These are phyloP conservation scores for Machaerirhynchus nigripectus DNA, from an alignment of 2,113 vertebrate species.

Conservation along the genomic window DNA sequence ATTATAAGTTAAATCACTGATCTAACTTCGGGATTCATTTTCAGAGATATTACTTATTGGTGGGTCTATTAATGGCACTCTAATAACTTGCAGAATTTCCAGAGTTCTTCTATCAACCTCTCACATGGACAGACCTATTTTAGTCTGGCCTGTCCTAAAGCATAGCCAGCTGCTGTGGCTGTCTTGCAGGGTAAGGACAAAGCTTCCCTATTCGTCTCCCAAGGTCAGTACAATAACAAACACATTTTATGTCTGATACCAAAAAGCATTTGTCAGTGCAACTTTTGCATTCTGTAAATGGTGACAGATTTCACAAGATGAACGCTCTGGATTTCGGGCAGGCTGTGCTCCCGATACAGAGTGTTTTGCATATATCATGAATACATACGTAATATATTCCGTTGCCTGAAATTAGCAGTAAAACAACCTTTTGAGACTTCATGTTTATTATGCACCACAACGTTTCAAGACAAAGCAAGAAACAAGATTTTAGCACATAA, in stretches of 20 bases:
- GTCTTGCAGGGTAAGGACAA: slow-evolving; percentile 26
- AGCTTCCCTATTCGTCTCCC: slow-evolving; percentile 22
- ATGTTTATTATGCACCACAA: slow-evolving; percentile 1
- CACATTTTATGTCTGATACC: neutral
- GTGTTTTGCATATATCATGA: neutral
- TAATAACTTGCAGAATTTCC: neutral
- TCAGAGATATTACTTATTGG: neutral
- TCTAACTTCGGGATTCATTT: neutral
- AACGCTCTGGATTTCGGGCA: neutral
- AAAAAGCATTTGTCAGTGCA: slow-evolving; percentile 7
- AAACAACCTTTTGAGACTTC: neutral
- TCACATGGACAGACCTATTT: slow-evolving; percentile 40
- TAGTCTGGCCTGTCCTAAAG: slow-evolving; percentile 40
- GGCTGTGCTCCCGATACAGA: neutral
- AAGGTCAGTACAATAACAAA: slow-evolving; percentile 57
- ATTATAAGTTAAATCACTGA: neutral
- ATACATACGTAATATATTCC: neutral
- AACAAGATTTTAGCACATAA: slow-evolving; percentile 2
- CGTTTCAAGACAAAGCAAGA: slow-evolving; percentile 1
- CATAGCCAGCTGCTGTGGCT: slow-evolving; percentile 42
- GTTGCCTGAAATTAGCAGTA: slow-evolving; percentile 23
- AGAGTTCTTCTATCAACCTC: neutral
- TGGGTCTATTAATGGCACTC: neutral
- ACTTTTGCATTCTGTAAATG: neutral
- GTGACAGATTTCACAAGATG: neutral